These are phyloP conservation scores for Mnemiopsis leidyi DNA, from an alignment of 37 sponge, comb jelly and placozoan genomes.

Conservation along the genomic window DNA sequence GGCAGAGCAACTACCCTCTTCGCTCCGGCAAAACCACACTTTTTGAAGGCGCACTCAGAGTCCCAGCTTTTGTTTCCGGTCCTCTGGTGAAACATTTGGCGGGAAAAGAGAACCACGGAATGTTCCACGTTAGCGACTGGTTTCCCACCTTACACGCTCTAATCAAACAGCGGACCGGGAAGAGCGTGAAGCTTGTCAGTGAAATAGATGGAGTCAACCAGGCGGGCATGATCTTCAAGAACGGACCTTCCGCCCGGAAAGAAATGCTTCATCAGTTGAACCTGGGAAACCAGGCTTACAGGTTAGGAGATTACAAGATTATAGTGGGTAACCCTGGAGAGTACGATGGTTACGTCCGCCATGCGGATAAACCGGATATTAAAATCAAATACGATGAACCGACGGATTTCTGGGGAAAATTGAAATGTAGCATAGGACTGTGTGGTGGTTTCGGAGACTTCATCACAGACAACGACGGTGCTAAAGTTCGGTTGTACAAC, in stretches of 20 bases:
- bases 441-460: background rate
- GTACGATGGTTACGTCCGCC: background rate
- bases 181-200: background rate
- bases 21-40: background rate
- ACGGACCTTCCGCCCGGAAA: background rate
- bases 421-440: background rate
- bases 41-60: background rate
- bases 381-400: background rate
- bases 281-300: background rate
- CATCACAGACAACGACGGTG: background rate
- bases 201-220: background rate
- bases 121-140: background rate
- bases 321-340: background rate
- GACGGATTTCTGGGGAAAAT: background rate
- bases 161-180: background rate
- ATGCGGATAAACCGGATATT: background rate
- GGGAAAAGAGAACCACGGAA: background rate
- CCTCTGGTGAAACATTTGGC: background rate
- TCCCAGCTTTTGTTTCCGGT: background rate
- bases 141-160: background rate
- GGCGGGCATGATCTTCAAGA: background rate
- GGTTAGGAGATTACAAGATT: background rate
- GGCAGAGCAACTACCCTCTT: background rate
- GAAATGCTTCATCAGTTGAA: background rate
- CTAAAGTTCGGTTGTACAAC: background rate